phyloP scores from a whole-genome alignment of 2,113 vertebrate species.

The Corythornis vintsioides region DNA sequence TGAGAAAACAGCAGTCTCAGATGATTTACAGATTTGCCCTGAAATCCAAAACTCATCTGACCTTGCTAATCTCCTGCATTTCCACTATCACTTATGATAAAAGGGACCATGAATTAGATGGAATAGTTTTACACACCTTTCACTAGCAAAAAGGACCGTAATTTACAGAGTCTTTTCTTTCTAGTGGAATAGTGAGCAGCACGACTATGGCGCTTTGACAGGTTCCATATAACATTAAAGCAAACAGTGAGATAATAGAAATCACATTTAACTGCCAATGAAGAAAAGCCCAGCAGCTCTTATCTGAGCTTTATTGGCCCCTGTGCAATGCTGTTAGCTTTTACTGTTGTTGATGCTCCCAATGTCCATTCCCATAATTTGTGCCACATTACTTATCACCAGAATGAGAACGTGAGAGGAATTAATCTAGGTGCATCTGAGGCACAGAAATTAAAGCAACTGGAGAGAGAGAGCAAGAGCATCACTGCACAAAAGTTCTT shows the following conservation, averaged over 20 bases:
- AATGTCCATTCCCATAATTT: slow-evolving; percentile 39
- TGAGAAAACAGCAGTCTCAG: neutral
- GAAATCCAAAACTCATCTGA: slow-evolving; percentile 55
- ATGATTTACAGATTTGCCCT: slow-evolving; percentile 40
- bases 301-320: slow-evolving; percentile 46
- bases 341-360: slow-evolving; percentile 31
- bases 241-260: slow-evolving; percentile 66
- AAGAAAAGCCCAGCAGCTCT: slow-evolving; percentile 54
- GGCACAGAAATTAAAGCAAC: neutral
- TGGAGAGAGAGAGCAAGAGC: neutral
- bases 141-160: slow-evolving; percentile 35
- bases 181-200: neutral
- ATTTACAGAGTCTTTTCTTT: slow-evolving; percentile 10
- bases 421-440: slow-evolving; percentile 4
- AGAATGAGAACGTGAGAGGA: neutral
- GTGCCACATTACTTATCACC: slow-evolving; percentile 12
- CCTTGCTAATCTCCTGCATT: slow-evolving; percentile 58
- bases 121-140: slow-evolving; percentile 53
- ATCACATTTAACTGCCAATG: slow-evolving; percentile 63
- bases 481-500: neutral
- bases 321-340: slow-evolving; percentile 15
- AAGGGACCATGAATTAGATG: slow-evolving; percentile 47
- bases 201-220: slow-evolving; percentile 43
- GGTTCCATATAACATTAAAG: slow-evolving; percentile 67
- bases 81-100: slow-evolving; percentile 58